These are phyloP conservation scores for Amphiura filiformis DNA, from an alignment of 35 echinoderm and acorn worm species.

Conservation along the genomic window DNA sequence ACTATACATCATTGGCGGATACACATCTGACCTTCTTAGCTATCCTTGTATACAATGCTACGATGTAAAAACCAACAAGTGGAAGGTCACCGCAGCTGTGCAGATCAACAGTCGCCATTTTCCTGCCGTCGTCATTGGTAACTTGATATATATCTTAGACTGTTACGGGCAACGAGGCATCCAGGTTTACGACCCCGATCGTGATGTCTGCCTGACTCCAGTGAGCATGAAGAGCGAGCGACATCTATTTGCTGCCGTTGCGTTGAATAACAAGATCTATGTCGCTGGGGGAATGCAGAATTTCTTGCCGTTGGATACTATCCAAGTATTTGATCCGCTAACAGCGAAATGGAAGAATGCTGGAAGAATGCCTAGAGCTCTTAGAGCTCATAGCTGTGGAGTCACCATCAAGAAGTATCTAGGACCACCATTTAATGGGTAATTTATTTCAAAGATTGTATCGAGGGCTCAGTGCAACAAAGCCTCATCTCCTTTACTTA, in stretches of 20 bases:
- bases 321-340: constrained; percentile 41
- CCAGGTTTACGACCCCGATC: constrained; percentile 62
- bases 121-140: constrained; percentile 37
- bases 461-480: too few relatives aligned
- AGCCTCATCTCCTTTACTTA: too few relatives aligned
- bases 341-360: constrained; percentile 36
- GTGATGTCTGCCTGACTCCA: constrained; percentile 23
- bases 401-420: constrained; percentile 51
- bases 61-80: constrained; percentile 25
- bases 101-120: constrained; percentile 48
- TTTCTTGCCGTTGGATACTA: constrained; percentile 29
- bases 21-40: not conserved
- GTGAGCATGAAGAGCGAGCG: constrained; percentile 60
- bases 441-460: too few relatives aligned
- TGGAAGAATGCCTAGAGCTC: constrained; percentile 47
- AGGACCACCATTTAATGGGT: constrained; percentile 60
- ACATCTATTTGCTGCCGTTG: constrained; percentile 60
- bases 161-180: constrained; percentile 53
- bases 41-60: constrained; percentile 67
- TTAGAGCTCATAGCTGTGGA: constrained; percentile 54
- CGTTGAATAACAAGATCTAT: constrained; percentile 34
- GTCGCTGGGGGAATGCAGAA: constrained; percentile 67
- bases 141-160: constrained; percentile 60
- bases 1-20: constrained; percentile 59
- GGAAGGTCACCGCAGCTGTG: constrained; percentile 40